Evolutionary conservation across 2,888 invertebrate genomes (phyloP).

Genomic region (Diarsia brunnea): DNA sequence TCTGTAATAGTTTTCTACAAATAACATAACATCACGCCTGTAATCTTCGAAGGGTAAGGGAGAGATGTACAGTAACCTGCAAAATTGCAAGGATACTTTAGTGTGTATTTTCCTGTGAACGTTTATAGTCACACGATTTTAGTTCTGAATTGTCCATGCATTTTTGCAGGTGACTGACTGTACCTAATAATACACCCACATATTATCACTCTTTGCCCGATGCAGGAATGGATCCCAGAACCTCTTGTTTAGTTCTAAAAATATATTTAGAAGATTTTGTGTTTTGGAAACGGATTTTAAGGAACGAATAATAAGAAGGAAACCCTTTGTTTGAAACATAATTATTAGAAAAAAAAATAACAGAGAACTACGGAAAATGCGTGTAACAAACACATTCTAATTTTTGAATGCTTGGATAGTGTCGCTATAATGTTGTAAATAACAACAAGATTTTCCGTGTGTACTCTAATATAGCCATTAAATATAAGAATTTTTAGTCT

Average conservation of each 20-base stretch:
- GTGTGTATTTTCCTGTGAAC: too few species aligned
- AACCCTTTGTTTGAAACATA: too few species aligned
- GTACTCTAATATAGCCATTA: background rate
- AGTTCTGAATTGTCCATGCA: too few species aligned
- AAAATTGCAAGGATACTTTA: too few species aligned
- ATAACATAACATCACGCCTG: background rate
- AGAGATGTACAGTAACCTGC: too few species aligned
- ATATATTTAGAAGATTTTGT: background rate
- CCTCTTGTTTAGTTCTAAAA: background rate
- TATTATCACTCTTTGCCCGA: too few species aligned
- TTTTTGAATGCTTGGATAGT: background rate
- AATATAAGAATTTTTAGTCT: rapidly evolving
- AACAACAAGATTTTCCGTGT: background rate
- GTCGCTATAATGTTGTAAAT: background rate
- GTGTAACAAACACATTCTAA: background rate
- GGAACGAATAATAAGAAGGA: background rate
- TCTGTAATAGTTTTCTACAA: background rate
- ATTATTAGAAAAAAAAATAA: too few species aligned
- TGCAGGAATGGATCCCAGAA: background rate
- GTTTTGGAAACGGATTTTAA: background rate
- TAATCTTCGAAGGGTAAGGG: background rate
- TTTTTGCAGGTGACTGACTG: too few species aligned
- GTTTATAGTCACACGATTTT: too few species aligned
- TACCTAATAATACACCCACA: too few species aligned
- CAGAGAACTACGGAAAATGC: background rate